A percentile compares a stretch with the other conserved stretches of the same genome.
Conservation (phyloP, 2,113 vertebrate genomes). For the Noturus placidus region DNA sequence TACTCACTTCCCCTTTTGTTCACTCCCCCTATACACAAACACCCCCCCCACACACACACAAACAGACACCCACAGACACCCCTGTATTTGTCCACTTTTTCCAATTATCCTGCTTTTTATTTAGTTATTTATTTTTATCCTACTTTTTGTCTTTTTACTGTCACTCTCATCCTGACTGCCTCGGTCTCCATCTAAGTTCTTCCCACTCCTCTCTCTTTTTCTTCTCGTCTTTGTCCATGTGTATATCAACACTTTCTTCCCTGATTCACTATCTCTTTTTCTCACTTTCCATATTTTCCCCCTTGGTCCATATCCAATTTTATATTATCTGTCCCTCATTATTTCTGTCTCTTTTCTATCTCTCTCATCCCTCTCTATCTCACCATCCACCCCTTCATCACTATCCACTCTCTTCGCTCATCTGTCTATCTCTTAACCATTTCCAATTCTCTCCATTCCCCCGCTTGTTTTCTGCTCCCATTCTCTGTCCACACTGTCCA, state of each 20-base stretch:
- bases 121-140: too few species aligned
- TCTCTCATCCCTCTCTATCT: not conserved
- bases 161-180: not conserved
- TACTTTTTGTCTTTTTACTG: not conserved
- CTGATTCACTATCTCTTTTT: not conserved
- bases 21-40: too few species aligned
- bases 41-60: too few species aligned
- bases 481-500: conserved; percentile 12
- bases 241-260: too few species aligned
- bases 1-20: too few species aligned
- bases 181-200: not conserved
- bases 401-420: conserved; percentile 1
- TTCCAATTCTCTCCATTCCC: not conserved
- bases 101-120: not conserved
- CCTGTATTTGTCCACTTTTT: not conserved
- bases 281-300: not conserved
- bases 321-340: too few species aligned
- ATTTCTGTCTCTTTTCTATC: not conserved
- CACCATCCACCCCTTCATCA: not conserved
- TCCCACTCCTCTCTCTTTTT: not conserved
- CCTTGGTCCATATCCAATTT: not conserved
- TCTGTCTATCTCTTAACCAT: conserved; percentile 24
- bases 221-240: too few species aligned
- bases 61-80: not conserved
- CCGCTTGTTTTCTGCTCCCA: conserved; percentile 37